Base-by-base conservation (phyloP, 2,797 vertebrate genomes). In the Neosalanx taihuensis region DNA sequence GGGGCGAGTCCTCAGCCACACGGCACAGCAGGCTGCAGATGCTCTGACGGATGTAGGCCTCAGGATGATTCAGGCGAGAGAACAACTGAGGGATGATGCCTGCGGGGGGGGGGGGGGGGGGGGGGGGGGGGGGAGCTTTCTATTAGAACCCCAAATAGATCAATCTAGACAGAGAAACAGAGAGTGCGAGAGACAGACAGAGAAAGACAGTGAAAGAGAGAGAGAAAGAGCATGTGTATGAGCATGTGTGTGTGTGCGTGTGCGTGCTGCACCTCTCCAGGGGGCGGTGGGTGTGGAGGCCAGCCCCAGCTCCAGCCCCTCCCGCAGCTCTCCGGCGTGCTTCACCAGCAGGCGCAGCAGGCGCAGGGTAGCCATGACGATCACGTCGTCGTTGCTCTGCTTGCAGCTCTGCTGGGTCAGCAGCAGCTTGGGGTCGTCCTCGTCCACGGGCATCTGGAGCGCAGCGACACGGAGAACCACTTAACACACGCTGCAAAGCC, bases 21-120 rank as follows among this genome's bases (percentile, higher is more conserved):
- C 98, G 94, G 73, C 97, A 99, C 26, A 99, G 83, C 59, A 99
- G 90, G 83, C 96, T 99, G 87, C 98, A 99, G 74, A 99, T 99
- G 76, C 98, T 99, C 79, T 99, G 97, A 4, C 98, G 92, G 62
- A 99, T 98, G 37, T 99, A 99, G 0, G 97, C 96, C 78, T 99
- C 98, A 0, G 98, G 98, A 70, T 99, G 98, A 84, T 99, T 99
- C 69, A 99, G 93, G 33, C 98, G 95, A 5, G 98, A 99, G 81
- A 99, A 99, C 9, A 99, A 95, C 82, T 99, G 98, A 15, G 98
- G 98, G 76, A 99, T 99, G 81, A 99, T 99, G 15, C 96, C 98
- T 99, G 80, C 20, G 2, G 6, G 30, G 33, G 31, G 15, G 31
- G 66, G 9, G 57, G 35, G 15, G 4, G 13, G 4, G 49, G 18